Conservation (phyloP, 1,140 invertebrate genomes). For the Cataglyphis hispanica region DNA sequence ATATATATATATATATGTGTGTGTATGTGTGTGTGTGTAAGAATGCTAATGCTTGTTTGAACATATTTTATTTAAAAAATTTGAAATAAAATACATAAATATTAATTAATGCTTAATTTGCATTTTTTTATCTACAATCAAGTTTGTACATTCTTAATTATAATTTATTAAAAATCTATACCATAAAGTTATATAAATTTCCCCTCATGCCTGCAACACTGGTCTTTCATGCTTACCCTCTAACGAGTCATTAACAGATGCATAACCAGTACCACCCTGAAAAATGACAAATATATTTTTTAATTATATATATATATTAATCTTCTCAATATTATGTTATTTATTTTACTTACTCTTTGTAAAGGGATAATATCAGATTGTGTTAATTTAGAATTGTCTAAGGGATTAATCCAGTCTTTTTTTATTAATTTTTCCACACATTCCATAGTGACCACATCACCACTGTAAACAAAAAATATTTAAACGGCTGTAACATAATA, state of each 20-base stretch:
- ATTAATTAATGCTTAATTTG: not conserved
- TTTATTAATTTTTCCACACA: slow-evolving; percentile 98
- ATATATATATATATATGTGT: not conserved
- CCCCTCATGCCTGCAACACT: slow-evolving; percentile 90
- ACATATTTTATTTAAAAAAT: not conserved
- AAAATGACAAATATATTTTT: slow-evolving; percentile 77
- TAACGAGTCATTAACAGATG: slow-evolving; percentile 94
- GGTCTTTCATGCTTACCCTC: slow-evolving; percentile 95
- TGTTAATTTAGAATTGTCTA: slow-evolving; percentile 94
- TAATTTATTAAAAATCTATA: not conserved
- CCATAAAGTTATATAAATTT: not conserved
- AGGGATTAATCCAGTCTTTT: slow-evolving; percentile 98
- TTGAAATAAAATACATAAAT: not conserved
- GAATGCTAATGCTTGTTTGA: not conserved
- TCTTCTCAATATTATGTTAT: slow-evolving; percentile 28
- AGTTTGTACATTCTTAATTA: slow-evolving; percentile 5
- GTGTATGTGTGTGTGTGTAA: not conserved
- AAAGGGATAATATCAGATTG: slow-evolving; percentile 97
- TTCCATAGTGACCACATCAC: slow-evolving; percentile 98
- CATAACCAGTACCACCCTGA: slow-evolving; percentile 97
- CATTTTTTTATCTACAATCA: not conserved
- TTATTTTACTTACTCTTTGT: slow-evolving; percentile 90
- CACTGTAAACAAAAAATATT: slow-evolving; percentile 87
- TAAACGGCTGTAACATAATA: not conserved
- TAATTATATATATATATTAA: not conserved